These are phyloP conservation scores for Stigmatopora nigra DNA, from an alignment of 2,113 vertebrate species.

Conservation along the genomic window DNA sequence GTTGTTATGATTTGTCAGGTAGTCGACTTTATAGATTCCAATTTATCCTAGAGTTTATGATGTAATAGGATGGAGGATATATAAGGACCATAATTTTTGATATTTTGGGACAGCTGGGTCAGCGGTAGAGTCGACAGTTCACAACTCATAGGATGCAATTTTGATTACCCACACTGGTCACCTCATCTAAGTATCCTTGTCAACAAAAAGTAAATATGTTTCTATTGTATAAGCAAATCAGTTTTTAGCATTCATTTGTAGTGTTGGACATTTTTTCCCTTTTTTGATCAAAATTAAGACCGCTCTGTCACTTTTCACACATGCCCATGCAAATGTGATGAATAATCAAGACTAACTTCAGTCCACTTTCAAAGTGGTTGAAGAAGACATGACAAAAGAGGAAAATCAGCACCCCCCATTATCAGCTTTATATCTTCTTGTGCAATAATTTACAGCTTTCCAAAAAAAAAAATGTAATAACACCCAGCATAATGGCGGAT, in stretches of 20 bases:
- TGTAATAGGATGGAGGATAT: neutral
- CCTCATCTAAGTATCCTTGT: too few relatives aligned
- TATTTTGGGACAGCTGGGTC: neutral
- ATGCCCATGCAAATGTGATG: neutral
- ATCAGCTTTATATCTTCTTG: constrained; percentile 11
- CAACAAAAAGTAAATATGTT: too few relatives aligned
- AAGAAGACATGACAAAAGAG: constrained; percentile 12
- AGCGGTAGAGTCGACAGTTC: too few relatives aligned
- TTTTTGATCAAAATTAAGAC: neutral
- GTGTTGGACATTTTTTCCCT: neutral
- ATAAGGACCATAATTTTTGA: neutral
- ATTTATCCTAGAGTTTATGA: neutral
- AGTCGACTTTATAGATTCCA: neutral
- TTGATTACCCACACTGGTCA: too few relatives aligned
- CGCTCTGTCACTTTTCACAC: neutral
- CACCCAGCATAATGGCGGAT: constrained; percentile 29
- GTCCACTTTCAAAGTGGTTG: constrained; percentile 4
- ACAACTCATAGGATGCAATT: too few relatives aligned
- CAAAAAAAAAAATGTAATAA: constrained; percentile 38
- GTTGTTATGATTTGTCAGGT: neutral
- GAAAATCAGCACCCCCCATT: constrained; percentile 15
- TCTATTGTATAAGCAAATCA: neutral
- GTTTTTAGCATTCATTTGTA: neutral
- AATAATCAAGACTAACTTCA: constrained; percentile 5
- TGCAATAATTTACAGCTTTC: constrained; percentile 19